A percentile compares a stretch with the other conserved stretches of the same genome.
These are phyloP conservation scores for Perodicticus potto DNA, from an alignment of 2,797 vertebrate species.

Conservation along the genomic window DNA sequence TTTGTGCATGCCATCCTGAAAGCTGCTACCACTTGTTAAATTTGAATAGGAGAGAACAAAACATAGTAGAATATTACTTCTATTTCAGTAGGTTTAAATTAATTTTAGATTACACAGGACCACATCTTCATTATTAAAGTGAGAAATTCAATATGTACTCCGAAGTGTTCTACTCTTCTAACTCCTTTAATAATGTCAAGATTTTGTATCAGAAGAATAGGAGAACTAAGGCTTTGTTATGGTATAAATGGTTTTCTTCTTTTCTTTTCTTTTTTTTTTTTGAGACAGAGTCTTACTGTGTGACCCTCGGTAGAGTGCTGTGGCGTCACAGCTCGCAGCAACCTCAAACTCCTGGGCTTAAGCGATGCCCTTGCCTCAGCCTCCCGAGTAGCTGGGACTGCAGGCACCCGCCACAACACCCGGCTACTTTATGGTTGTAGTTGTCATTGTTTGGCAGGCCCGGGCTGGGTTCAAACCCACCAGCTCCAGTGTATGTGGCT, in stretches of 20 bases:
- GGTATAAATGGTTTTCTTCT: conserved; percentile 62
- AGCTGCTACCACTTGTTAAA: conserved; percentile 67
- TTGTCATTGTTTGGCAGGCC: no score
- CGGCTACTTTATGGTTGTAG: no score
- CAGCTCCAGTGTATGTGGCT: no score
- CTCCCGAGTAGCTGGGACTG: no score
- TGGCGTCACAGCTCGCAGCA: no score
- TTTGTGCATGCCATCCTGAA: conserved; percentile 69
- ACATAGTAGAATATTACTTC: conserved; percentile 60
- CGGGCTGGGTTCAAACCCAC: no score
- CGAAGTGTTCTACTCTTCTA: conserved; percentile 48
- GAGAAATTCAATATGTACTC: conserved; percentile 56
- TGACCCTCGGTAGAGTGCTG: no score
- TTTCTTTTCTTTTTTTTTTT: no score
- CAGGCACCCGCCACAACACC: no score
- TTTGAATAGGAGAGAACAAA: conserved; percentile 64
- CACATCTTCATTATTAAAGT: conserved; percentile 74
- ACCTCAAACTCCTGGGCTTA: no score
- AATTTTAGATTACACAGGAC: conserved; percentile 63
- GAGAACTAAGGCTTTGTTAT: not conserved
- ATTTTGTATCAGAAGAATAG: conserved; percentile 36
- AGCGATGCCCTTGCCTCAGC: no score
- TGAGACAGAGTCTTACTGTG: no score
- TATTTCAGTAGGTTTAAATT: conserved; percentile 67
- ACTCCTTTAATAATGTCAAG: conserved; percentile 36